Evolutionary conservation across 1,140 invertebrate genomes (phyloP).

Genomic region (Helicoverpa zea): DNA sequence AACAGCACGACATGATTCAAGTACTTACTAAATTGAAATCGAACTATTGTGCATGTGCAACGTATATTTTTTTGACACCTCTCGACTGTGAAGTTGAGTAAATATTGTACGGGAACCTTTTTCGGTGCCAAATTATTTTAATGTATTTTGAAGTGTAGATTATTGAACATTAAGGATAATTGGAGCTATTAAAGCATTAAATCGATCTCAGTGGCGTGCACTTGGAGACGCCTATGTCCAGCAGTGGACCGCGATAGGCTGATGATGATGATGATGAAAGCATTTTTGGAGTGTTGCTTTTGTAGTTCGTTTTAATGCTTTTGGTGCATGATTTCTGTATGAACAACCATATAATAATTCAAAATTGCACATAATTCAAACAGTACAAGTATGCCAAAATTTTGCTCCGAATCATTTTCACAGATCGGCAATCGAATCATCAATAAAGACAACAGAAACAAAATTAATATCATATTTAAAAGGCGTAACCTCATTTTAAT

Average conservation of each 20-base stretch:
- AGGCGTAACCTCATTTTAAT: constrained; percentile 17
- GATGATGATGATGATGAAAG: too few species aligned
- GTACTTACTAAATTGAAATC: constrained; percentile 22
- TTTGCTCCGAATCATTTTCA: too few species aligned
- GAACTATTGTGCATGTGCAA: constrained; percentile 26
- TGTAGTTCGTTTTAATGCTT: too few species aligned
- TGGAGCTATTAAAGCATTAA: not conserved
- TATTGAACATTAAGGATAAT: not conserved
- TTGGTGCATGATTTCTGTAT: too few species aligned
- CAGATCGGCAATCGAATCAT: not conserved
- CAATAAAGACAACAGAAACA: not conserved
- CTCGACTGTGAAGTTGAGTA: not conserved
- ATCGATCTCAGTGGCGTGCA: too few species aligned
- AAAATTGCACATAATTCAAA: too few species aligned
- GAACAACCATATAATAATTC: too few species aligned
- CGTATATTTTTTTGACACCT: constrained; percentile 21
- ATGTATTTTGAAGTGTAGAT: not conserved
- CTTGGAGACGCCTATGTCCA: too few species aligned
- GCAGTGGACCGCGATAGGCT: too few species aligned
- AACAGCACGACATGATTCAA: constrained; percentile 59
- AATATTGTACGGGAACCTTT: not conserved
- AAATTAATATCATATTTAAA: not conserved
- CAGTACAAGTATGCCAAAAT: too few species aligned
- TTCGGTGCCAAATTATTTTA: constrained; percentile 3
- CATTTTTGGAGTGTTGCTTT: not conserved